phyloP scores from a whole-genome alignment of 2,113 vertebrate genomes.

The Brachionichthys hirsutus region DNA sequence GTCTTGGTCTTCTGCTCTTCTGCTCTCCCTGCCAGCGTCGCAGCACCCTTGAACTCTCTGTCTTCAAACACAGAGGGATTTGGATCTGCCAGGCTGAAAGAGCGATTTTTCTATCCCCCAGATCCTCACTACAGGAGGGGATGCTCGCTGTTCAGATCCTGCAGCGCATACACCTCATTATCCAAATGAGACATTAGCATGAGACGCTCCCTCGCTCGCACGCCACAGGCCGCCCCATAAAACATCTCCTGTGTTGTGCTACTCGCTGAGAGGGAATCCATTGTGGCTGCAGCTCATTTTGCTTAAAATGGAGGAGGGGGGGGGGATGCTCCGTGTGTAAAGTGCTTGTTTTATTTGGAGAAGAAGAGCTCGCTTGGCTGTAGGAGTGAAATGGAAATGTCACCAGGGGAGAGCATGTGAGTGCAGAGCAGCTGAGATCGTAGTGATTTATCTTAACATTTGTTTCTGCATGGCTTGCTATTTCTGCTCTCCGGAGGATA shows the following conservation, averaged over 20 bases:
- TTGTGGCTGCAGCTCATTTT: constrained; percentile 33
- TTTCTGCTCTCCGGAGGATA: constrained; percentile 65
- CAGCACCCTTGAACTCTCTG: constrained; percentile 25
- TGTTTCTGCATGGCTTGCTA: constrained; percentile 64
- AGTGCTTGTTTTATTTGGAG: constrained; percentile 23
- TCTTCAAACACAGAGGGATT: constrained; percentile 11
- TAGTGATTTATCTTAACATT: constrained; percentile 71
- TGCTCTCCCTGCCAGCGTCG: constrained; percentile 12
- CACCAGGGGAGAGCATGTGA: constrained; percentile 54
- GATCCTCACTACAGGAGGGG: constrained; percentile 43
- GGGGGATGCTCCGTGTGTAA: constrained; percentile 21
- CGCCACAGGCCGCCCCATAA: constrained; percentile 49
- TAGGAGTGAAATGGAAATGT: constrained; percentile 63
- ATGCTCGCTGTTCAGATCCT: constrained; percentile 41
- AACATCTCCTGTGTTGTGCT: constrained; percentile 34
- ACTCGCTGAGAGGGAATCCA: constrained; percentile 31
- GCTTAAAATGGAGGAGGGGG: constrained; percentile 37
- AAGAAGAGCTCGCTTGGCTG: constrained; percentile 33
- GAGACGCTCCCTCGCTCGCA: constrained; percentile 31
- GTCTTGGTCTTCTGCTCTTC: constrained; percentile 7
- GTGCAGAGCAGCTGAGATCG: constrained; percentile 50
- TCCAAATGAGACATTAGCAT: constrained; percentile 76
- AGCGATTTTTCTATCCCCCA: constrained; percentile 27
- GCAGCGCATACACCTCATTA: constrained; percentile 74
- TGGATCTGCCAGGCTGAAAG: constrained; percentile 7